These are phyloP conservation scores for Latheticus oryzae DNA, from an alignment of 2,888 invertebrate species.

Conservation along the genomic window DNA sequence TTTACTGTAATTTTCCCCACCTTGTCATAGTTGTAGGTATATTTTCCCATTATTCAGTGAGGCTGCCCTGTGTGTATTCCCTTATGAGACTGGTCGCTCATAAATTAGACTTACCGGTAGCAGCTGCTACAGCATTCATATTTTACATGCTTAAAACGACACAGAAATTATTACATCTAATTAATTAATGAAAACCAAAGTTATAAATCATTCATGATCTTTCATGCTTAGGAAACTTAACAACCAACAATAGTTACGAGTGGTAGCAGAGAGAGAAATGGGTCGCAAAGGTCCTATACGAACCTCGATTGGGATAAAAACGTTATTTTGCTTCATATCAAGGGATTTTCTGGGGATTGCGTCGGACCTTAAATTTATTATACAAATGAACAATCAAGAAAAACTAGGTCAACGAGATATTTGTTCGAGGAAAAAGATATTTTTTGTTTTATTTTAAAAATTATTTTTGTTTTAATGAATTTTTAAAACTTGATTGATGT, in stretches of 20 bases:
- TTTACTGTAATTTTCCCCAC: constrained; percentile 5
- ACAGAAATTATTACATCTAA: constrained; percentile 55
- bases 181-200: constrained; percentile 49
- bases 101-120: constrained; percentile 54
- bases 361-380: too few relatives aligned
- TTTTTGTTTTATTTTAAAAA: too few relatives aligned
- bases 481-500: constrained; percentile 47
- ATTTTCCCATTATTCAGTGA: constrained; percentile 45
- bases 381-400: constrained; percentile 7
- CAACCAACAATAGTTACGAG: constrained; percentile 7
- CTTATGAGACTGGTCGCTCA: constrained; percentile 45
- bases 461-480: too few relatives aligned
- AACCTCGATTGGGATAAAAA: constrained; percentile 16
- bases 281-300: constrained; percentile 7
- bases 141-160: constrained; percentile 54
- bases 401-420: constrained; percentile 18
- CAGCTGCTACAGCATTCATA: constrained; percentile 55
- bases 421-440: constrained; percentile 38
- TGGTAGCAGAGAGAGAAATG: constrained; percentile 8
- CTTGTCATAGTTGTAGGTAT: constrained; percentile 38
- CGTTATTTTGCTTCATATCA: constrained; percentile 16
- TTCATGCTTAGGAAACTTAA: not conserved
- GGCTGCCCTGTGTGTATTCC: constrained; percentile 40
- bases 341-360: constrained; percentile 18
- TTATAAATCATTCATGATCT: constrained; percentile 31